Evolutionary conservation across 2,797 vertebrate species (phyloP).

Genomic region (Enteromius argenteus): DNA sequence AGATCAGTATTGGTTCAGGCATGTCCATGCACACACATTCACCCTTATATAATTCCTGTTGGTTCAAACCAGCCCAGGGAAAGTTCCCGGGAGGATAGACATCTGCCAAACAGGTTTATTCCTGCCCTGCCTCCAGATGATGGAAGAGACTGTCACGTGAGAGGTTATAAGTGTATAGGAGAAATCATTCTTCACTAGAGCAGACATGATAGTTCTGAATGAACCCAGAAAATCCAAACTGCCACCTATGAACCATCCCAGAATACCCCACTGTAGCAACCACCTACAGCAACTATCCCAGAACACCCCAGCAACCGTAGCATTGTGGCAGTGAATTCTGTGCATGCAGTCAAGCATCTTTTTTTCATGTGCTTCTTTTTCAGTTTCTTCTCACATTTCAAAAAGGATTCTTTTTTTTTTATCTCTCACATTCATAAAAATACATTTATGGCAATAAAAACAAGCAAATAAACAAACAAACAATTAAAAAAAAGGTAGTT

Average conservation of each 20-base stretch:
- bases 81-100: not conserved
- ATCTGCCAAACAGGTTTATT: constrained; percentile 24
- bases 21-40: not conserved
- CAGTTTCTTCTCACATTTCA: not conserved
- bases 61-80: not conserved
- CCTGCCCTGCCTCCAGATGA: not conserved
- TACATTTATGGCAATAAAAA: not conserved
- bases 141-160: not conserved
- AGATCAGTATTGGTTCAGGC: not conserved
- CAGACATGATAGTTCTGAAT: not conserved
- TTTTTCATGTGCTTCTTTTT: not conserved
- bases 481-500: not conserved
- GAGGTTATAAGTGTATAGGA: not conserved
- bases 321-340: not conserved
- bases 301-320: not conserved
- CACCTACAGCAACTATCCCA: not conserved
- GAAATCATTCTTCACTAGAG: not conserved
- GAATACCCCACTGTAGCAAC: not conserved
- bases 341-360: not conserved
- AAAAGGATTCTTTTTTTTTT: too few relatives aligned
- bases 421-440: too few relatives aligned
- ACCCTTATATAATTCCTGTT: not conserved
- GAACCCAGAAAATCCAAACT: not conserved
- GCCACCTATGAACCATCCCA: not conserved
- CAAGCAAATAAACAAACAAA: not conserved